phyloP scores from a whole-genome alignment of 1,140 invertebrate species.

The Procambarus clarkii region DNA sequence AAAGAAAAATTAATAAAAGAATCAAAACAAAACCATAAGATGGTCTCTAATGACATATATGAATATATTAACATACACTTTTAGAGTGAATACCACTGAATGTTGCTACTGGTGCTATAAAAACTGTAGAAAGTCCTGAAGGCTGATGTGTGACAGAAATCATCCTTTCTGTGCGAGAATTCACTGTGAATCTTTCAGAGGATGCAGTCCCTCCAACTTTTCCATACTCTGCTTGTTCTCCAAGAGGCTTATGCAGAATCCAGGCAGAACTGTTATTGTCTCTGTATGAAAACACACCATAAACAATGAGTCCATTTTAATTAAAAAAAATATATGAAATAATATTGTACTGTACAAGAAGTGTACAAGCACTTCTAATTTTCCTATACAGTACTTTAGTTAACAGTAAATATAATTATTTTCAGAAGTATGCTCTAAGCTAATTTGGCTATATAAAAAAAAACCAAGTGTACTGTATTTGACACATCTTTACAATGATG shows the following conservation, averaged over 20 bases:
- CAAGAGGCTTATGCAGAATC: constrained; percentile 29
- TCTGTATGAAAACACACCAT: constrained; percentile 1
- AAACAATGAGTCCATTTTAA: not conserved
- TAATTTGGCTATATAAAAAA: no score
- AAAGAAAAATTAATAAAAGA: not conserved
- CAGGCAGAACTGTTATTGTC: constrained; percentile 48
- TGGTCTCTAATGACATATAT: not conserved
- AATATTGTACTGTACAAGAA: no score
- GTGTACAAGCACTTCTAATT: no score
- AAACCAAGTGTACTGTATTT: no score
- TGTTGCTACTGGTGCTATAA: constrained; percentile 43
- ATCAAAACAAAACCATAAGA: no score
- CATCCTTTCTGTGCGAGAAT: constrained; percentile 41
- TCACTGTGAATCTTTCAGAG: constrained; percentile 16
- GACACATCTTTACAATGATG: no score
- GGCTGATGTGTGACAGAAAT: constrained; percentile 40
- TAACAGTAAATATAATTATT: no score
- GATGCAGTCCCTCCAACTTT: constrained; percentile 36
- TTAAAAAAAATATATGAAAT: no score
- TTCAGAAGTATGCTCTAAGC: no score
- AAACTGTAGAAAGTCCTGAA: constrained; percentile 27
- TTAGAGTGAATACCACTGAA: constrained; percentile 46
- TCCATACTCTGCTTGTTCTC: constrained; percentile 33
- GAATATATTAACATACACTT: constrained; percentile 40
- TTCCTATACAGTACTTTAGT: no score